These are phyloP conservation scores for Geotrupes spiniger DNA, from an alignment of 2,888 invertebrate genomes.

Conservation along the genomic window DNA sequence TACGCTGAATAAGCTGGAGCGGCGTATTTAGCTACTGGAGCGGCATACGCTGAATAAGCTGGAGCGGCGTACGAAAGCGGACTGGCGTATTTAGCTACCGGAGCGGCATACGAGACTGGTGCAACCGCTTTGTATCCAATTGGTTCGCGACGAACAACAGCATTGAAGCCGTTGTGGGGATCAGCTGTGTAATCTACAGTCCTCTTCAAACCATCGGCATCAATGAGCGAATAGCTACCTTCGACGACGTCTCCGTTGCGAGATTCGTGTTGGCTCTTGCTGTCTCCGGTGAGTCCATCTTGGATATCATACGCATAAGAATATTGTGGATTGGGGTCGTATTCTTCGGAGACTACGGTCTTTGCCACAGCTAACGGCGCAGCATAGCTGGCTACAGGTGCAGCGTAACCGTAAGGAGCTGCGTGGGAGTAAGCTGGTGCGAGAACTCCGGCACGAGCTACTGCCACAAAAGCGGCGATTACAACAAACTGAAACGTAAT, in stretches of 20 bases:
- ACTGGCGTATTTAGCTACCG: conserved; percentile 28
- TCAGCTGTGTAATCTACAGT: conserved; percentile 57
- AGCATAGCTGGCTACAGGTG: conserved; percentile 32
- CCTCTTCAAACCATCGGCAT: conserved; percentile 53
- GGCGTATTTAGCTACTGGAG: conserved; percentile 26
- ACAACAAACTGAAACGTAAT: too few species aligned
- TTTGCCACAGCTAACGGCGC: conserved; percentile 26
- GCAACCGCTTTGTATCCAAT: conserved; percentile 27
- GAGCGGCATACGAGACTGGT: conserved; percentile 22
- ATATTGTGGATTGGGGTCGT: conserved; percentile 54
- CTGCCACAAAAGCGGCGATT: too few species aligned
- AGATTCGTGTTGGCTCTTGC: conserved; percentile 53
- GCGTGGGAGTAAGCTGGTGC: conserved; percentile 29
- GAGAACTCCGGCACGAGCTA: too few species aligned
- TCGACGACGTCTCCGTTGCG: conserved; percentile 54
- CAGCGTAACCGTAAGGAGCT: conserved; percentile 29
- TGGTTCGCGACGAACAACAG: conserved; percentile 60
- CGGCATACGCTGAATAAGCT: conserved; percentile 29
- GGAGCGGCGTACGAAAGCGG: conserved; percentile 17
- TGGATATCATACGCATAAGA: conserved; percentile 55
- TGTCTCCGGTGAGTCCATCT: conserved; percentile 53
- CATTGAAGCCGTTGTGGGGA: conserved; percentile 60
- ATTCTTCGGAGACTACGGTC: conserved; percentile 33
- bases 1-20: too few species aligned
- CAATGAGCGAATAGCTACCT: conserved; percentile 53